These are phyloP conservation scores for Thalassoma bifasciatum DNA, from an alignment of 2,113 vertebrate species.

Conservation along the genomic window DNA sequence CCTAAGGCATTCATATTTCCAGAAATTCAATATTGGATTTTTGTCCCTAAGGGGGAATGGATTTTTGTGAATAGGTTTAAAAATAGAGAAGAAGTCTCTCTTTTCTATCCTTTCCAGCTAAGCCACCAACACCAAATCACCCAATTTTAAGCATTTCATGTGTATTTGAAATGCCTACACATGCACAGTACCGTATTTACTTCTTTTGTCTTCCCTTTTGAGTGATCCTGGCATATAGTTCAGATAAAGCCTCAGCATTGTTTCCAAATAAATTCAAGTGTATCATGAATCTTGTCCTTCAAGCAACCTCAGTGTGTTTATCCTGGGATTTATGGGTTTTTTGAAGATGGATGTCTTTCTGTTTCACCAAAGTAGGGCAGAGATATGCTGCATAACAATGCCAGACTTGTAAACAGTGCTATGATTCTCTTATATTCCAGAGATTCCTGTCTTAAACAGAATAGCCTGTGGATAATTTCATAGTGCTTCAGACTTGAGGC, in stretches of 20 bases:
- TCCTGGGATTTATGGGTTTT: slow-evolving; percentile 46
- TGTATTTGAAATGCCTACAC: slow-evolving; percentile 33
- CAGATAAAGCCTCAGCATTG: slow-evolving; percentile 31
- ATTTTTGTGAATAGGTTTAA: slow-evolving; percentile 36
- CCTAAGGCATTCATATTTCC: slow-evolving; percentile 38
- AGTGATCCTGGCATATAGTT: slow-evolving; percentile 18
- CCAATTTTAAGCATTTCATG: slow-evolving; percentile 9
- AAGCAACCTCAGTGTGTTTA: slow-evolving; percentile 45
- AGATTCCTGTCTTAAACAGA: neutral
- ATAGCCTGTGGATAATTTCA: neutral
- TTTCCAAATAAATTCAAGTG: slow-evolving; percentile 34
- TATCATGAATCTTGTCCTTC: slow-evolving; percentile 55
- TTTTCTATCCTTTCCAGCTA: slow-evolving; percentile 1
- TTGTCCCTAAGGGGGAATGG: slow-evolving; percentile 8
- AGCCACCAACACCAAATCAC: slow-evolving; percentile 19
- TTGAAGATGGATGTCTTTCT: slow-evolving; percentile 27
- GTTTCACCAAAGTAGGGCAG: slow-evolving; percentile 33
- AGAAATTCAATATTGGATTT: slow-evolving; percentile 58
- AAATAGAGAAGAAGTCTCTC: slow-evolving; percentile 19
- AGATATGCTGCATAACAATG: slow-evolving; percentile 33
- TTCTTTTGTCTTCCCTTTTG: slow-evolving; percentile 25
- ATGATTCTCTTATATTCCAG: neutral
- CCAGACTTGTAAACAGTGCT: neutral
- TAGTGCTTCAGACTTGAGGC: neutral
- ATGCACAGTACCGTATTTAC: slow-evolving; percentile 5